Evolutionary conservation across 2,888 invertebrate genomes (phyloP), one percentile per base, ranked within the genome.

Genomic region (Hymenopus coronatus): DNA sequence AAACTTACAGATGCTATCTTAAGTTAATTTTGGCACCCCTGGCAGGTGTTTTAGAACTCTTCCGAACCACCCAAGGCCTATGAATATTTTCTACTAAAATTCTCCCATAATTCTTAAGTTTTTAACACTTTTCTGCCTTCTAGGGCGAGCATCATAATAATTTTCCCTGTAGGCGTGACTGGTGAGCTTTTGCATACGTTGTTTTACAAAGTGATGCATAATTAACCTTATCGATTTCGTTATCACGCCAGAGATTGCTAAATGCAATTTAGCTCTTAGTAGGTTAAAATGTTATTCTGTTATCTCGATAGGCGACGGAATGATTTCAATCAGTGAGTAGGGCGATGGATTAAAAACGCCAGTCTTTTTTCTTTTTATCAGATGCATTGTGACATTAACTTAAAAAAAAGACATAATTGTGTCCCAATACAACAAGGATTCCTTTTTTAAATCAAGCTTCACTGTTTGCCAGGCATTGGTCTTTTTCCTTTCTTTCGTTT

Each of bases 121-220:
- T n/a, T 3, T 70, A 70, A 70, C 8, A 70, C 20, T 20, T 20
- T 70, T 70, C 25, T 70, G 54, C 54, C 54, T 70, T 70, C 20
- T 1, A 70, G 54, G 54, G 20, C 20, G 54, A 15, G 6, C 4
- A 70, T 70, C 1, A 86, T 86, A 86, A 86, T 86, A 28, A 86
- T 86, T 86, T 70, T 30, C 25, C 70, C 70, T 27, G 81, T 81
- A 15, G 20, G 86, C 30, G 15, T 81, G 81, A 86, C 54, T 70
- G 81, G 81, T 86, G 81, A 28, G 28, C 86, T 86, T 86, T 86
- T 86, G 30, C 86, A 86, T 86, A n/a, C 27, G 20, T 27, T 86
- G 70, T 70, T 86, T 86, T 54, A 86, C 70, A 25, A 70, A 28
- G 54, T 86, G 86, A 7, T 7, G 85, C 46, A 54, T 85, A 85